These are phyloP conservation scores for Helogale parvula DNA, from an alignment of 2,113 vertebrate genomes.

Conservation along the genomic window DNA sequence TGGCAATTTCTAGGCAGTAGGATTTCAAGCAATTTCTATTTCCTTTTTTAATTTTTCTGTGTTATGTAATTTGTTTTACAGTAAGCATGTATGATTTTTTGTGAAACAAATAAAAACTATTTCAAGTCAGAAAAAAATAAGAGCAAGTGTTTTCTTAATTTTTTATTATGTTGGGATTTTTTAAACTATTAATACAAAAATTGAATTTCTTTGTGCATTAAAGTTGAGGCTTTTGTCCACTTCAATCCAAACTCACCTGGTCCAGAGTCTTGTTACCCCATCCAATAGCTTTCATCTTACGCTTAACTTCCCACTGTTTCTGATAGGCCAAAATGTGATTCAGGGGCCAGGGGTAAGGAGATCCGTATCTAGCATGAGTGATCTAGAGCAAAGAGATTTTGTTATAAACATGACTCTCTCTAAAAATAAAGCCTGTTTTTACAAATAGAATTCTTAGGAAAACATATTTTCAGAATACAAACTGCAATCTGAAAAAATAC, in stretches of 20 bases:
- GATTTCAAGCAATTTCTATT: not conserved
- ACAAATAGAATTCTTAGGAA: constrained; percentile 46
- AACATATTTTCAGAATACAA: constrained; percentile 47
- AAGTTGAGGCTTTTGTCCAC: not conserved
- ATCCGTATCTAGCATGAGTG: constrained; percentile 88
- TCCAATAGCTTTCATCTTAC: constrained; percentile 98
- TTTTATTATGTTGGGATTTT: not conserved
- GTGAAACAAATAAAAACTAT: constrained; percentile 24
- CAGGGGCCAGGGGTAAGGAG: constrained; percentile 90
- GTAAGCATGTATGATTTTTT: constrained; percentile 42
- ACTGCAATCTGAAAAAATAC: constrained; percentile 35
- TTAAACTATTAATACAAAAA: not conserved
- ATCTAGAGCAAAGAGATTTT: constrained; percentile 83
- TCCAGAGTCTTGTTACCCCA: constrained; percentile 95
- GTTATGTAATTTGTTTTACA: constrained; percentile 6
- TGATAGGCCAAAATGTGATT: constrained; percentile 93
- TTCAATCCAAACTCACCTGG: constrained; percentile 87
- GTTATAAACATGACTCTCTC: constrained; percentile 21
- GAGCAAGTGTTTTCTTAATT: constrained; percentile 9
- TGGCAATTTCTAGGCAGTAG: not conserved
- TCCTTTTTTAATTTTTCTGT: not conserved
- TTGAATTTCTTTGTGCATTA: not conserved
- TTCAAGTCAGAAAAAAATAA: constrained; percentile 48
- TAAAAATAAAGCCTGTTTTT: constrained; percentile 59
- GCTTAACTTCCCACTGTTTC: constrained; percentile 96